A percentile compares a stretch with the other conserved stretches of the same genome.
These are phyloP conservation scores for Rynchops niger DNA, from an alignment of 2,113 vertebrate genomes.

Conservation along the genomic window DNA sequence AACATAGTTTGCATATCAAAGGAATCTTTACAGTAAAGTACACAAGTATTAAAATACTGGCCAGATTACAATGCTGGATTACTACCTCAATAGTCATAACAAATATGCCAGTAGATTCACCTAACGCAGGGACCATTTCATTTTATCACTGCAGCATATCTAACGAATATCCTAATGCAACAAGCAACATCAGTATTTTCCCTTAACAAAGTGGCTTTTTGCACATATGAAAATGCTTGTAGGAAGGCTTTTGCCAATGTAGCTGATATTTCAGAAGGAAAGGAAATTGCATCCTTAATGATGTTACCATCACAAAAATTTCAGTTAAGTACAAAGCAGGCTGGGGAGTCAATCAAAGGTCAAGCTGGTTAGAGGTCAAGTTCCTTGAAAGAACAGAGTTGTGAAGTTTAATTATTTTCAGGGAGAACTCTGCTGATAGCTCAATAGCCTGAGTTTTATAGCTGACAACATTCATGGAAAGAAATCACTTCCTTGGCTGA, in stretches of 20 bases:
- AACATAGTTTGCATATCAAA: neutral
- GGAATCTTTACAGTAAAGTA: neutral
- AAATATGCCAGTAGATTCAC: neutral
- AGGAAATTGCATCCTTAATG: constrained; percentile 12
- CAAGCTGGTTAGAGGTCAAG: neutral
- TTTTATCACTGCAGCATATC: neutral
- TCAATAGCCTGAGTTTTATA: neutral
- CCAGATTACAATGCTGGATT: neutral
- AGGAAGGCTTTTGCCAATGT: neutral
- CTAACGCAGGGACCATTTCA: neutral
- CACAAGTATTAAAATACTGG: neutral
- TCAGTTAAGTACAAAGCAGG: neutral
- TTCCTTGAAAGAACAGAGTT: neutral
- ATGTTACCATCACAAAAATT: neutral
- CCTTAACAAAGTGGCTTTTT: neutral
- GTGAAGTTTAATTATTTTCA: constrained; percentile 3
- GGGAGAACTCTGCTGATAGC: neutral
- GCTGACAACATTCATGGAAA: neutral
- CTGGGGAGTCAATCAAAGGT: neutral
- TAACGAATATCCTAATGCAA: neutral
- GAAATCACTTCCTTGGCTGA: neutral
- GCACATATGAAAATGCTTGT: neutral
- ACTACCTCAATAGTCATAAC: neutral
- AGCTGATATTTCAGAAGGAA: neutral
- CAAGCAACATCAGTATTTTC: neutral